Evolutionary conservation across 2,888 invertebrate genomes (phyloP).

Genomic region (Branchipolynoe longqiensis): DNA sequence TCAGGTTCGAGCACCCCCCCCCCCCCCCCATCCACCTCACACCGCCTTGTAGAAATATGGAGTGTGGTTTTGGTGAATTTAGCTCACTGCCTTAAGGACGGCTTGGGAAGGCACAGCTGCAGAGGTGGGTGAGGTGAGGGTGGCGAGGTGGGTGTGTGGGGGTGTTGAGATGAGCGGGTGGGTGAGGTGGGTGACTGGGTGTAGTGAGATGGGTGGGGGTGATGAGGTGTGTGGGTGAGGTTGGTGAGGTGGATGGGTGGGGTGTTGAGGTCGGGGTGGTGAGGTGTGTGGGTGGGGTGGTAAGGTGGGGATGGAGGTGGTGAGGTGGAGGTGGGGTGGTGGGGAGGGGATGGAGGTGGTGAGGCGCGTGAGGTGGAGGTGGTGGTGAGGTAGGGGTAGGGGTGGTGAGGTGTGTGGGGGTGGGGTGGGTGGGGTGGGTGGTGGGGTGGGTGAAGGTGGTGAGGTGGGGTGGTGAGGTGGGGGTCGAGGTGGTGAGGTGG

Average conservation of each 20-base stretch:
- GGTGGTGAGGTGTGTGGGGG: background rate
- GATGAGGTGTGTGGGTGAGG: background rate
- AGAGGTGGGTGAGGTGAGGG: background rate
- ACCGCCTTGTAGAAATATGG: too few species aligned
- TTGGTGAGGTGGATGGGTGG: background rate
- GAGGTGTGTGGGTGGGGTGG: background rate
- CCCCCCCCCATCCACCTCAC: too few species aligned
- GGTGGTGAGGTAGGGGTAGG: background rate
- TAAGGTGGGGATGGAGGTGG: background rate
- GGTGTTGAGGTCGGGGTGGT: background rate
- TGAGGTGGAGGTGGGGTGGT: background rate
- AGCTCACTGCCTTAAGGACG: too few species aligned
- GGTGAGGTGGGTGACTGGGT: background rate
- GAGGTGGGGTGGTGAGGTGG: background rate
- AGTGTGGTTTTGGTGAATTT: too few species aligned
- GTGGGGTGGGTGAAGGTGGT: background rate
- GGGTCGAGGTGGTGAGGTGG: background rate
- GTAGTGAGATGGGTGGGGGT: background rate
- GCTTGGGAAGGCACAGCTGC: too few species aligned
- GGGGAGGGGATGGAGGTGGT: background rate
- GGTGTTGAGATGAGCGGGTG: background rate
- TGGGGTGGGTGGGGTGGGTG: background rate
- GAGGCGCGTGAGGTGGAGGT: background rate
- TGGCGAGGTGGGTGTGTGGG: background rate
- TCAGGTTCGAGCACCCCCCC: too few species aligned